phyloP scores from a whole-genome alignment of 1,140 invertebrate species.

The Antheraea pernyi region DNA sequence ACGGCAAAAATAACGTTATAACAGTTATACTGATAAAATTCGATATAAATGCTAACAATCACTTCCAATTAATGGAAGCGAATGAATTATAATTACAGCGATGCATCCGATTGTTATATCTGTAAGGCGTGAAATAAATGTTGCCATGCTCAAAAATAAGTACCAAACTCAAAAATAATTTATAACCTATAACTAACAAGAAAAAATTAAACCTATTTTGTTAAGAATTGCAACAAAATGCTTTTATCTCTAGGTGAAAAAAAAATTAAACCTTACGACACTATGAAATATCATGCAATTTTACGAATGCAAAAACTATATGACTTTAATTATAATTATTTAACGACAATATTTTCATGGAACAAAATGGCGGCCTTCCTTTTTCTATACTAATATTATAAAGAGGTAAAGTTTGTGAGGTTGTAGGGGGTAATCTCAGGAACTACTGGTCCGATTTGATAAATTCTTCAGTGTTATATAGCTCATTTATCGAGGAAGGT shows the following conservation, averaged over 20 bases:
- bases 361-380: no score
- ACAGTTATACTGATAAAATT: background rate
- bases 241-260: background rate
- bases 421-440: no score
- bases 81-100: slow-evolving; percentile 1
- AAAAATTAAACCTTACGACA: background rate
- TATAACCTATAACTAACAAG: slow-evolving; percentile 6
- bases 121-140: background rate
- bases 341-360: no score
- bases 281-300: background rate
- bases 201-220: slow-evolving; percentile 6
- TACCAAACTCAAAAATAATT: slow-evolving; percentile 12
- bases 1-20: background rate
- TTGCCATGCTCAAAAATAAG: slow-evolving; percentile 7
- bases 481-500: no score
- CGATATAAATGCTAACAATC: slow-evolving; percentile 12
- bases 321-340: no score
- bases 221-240: slow-evolving; percentile 11
- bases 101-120: background rate
- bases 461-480: no score
- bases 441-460: no score
- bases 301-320: background rate
- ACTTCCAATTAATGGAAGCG: slow-evolving; percentile 6
- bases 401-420: no score
- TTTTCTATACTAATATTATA: no score